Evolutionary conservation across 2,888 invertebrate genomes (phyloP).

Genomic region (Cinara cedri): DNA sequence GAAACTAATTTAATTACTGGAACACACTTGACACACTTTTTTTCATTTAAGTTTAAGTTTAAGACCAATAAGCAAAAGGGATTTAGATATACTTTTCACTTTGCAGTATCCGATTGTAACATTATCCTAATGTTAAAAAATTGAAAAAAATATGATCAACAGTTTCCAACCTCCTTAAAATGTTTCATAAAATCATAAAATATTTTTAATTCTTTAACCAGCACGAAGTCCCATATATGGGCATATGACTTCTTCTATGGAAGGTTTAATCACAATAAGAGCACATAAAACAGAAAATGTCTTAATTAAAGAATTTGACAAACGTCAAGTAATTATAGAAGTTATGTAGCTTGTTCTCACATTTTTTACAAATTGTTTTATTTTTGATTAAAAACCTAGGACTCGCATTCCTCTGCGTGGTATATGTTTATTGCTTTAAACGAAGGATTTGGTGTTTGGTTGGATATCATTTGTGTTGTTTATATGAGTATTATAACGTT

Average conservation of each 20-base stretch:
- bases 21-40: too few relatives aligned
- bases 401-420: constrained; percentile 76
- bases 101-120: too few relatives aligned
- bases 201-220: constrained; percentile 62
- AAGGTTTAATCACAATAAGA: constrained; percentile 80
- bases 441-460: constrained; percentile 92
- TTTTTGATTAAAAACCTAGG: constrained; percentile 34
- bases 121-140: too few relatives aligned
- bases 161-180: too few relatives aligned
- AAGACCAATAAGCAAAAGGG: too few relatives aligned
- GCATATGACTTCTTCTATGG: constrained; percentile 78
- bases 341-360: too few relatives aligned
- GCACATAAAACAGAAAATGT: constrained; percentile 74
- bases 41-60: neutral
- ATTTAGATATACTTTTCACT: too few relatives aligned
- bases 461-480: constrained; percentile 85
- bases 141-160: too few relatives aligned
- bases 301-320: constrained; percentile 65
- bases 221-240: constrained; percentile 84
- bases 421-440: constrained; percentile 87
- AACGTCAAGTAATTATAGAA: constrained; percentile 61
- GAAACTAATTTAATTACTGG: neutral
- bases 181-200: too few relatives aligned
- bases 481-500: constrained; percentile 87
- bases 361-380: neutral